Base-by-base conservation (phyloP, 2,113 vertebrate genomes). In the Pluvianellus socialis region DNA sequence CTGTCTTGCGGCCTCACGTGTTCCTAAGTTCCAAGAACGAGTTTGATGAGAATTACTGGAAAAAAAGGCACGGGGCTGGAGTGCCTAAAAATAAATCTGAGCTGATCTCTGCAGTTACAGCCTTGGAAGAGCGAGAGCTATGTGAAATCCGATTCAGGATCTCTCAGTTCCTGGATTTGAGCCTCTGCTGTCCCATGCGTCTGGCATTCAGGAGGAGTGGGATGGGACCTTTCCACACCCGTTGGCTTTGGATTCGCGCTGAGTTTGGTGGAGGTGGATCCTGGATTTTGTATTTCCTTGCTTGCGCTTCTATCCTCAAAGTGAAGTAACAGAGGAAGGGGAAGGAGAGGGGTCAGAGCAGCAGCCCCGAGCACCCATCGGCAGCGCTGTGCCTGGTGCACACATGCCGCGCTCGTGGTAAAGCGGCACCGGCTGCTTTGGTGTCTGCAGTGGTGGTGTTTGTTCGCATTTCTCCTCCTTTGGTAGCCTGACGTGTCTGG, bases 1-100 rank as follows among this genome's bases (percentile, higher is more conserved):
- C 26, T 38, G 59, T 80, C 76, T 90, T 84, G 73, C 3, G 1
- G 90, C 74, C 4, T 55, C 83, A 90, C 79, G 81, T 32, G 65
- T 93, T 96, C 89, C 70, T 10, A 33, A 86, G 59, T 95, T 97
- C 96, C 92, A 91, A 86, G 96, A 97, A 96, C 4, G 13, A 62
- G 67, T 95, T 88, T 86, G 93, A 83, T 87, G 79, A 85, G 77
- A 89, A 94, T 93, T 93, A 95, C 74, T 75, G 88, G 85, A 66
- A 74, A 75, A 42, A 94, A 90, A 68, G 56, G 73, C 73, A 75
- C 47, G 53, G 76, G 77, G 66, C 28, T 35, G 50, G 63, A 66
- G 84, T 0, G 0, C 79, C 96, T 97, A 97, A 97, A 97, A 97
- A 96, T 96, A 97, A 91, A 55, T 49, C 55, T 58, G 79, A 90